Evolutionary conservation across 2,888 invertebrate genomes (phyloP).

Genomic region (Nephrotoma appendiculata): DNA sequence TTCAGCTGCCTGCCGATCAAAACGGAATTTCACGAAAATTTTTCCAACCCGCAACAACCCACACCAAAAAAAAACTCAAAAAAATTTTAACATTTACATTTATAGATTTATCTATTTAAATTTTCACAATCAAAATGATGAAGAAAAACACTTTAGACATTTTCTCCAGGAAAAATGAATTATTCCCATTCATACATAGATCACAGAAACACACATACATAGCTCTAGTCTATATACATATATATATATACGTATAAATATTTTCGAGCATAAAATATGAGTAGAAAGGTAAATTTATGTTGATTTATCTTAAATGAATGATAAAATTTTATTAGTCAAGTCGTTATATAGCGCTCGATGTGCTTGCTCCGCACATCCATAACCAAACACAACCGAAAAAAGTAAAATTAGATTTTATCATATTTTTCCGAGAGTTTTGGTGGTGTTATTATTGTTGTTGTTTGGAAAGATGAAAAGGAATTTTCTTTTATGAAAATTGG

Average conservation of each 20-base stretch:
- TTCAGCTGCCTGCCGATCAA: not conserved
- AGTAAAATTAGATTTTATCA: not conserved
- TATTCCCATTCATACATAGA: not conserved
- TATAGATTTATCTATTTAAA: not conserved
- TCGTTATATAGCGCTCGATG: not conserved
- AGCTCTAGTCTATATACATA: not conserved
- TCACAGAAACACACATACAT: not conserved
- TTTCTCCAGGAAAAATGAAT: not conserved
- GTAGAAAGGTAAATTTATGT: not conserved
- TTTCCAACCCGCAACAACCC: not conserved
- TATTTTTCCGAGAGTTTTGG: not conserved
- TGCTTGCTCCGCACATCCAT: not conserved
- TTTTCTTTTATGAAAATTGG: not conserved
- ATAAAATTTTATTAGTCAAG: not conserved
- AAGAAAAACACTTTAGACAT: not conserved
- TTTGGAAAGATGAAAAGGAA: not conserved
- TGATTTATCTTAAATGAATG: not conserved
- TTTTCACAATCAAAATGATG: not conserved
- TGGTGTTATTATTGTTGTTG: not conserved
- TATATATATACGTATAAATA: no score
- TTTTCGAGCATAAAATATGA: not conserved
- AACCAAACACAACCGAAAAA: not conserved
- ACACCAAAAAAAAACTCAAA: not conserved
- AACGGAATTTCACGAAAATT: not conserved
- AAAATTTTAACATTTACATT: not conserved